Evolutionary conservation across 2,888 invertebrate species (phyloP).

Genomic region (Apamea epomidion): DNA sequence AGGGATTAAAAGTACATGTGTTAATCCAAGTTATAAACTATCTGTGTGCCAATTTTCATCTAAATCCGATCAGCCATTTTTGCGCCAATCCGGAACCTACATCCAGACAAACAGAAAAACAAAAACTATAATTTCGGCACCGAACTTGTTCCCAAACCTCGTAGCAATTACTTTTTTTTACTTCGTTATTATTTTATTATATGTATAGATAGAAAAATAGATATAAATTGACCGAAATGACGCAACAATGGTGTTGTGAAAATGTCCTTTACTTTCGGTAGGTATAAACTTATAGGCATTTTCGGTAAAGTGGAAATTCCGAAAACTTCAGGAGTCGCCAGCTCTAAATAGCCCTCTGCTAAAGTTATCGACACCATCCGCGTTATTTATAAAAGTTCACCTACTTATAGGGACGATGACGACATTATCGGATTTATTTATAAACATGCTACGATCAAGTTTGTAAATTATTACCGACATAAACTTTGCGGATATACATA

Average conservation of each 20-base stretch:
- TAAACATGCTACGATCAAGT: constrained; percentile 48
- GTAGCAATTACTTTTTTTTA: neutral
- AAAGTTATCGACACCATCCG: constrained; percentile 52
- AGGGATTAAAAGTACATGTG: neutral
- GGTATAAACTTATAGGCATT: neutral
- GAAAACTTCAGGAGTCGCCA: constrained; percentile 29
- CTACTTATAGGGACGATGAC: constrained; percentile 31
- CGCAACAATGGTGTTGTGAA: constrained; percentile 8
- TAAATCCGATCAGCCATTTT: neutral
- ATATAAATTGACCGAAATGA: neutral
- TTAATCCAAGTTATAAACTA: neutral
- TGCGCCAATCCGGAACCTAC: neutral
- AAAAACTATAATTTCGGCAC: neutral
- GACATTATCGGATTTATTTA: constrained; percentile 49
- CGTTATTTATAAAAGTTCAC: constrained; percentile 62
- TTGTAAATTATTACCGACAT: constrained; percentile 46
- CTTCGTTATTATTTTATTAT: neutral
- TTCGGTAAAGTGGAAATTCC: constrained; percentile 17
- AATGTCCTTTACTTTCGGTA: neutral
- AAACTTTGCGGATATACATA: constrained; percentile 34
- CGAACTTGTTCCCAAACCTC: neutral
- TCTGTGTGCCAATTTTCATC: neutral
- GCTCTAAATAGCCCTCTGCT: constrained; percentile 48
- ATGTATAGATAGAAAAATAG: neutral
- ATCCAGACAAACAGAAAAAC: neutral